Evolutionary conservation across 1,140 invertebrate species (phyloP).

Genomic region (Maniola jurtina): DNA sequence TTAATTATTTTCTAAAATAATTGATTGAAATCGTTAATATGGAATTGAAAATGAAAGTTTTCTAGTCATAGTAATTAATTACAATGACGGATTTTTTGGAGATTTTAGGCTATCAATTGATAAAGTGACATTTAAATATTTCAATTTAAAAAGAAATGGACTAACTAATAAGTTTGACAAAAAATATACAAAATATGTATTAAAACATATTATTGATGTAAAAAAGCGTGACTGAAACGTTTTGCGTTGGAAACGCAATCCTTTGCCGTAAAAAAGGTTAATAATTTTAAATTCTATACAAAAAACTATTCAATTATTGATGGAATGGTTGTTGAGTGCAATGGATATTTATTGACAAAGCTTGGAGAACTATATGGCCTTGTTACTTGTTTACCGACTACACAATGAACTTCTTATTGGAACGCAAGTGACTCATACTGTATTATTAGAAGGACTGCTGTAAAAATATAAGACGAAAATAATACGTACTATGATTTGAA

Average conservation of each 20-base stretch:
- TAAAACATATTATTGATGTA: not conserved
- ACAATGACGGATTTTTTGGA: not conserved
- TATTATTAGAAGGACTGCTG: not conserved
- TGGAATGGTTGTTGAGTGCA: slow-evolving; percentile 43
- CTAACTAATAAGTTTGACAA: not conserved
- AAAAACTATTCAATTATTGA: slow-evolving; percentile 45
- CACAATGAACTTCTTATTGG: not conserved
- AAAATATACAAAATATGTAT: not conserved
- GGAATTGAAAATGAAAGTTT: not conserved
- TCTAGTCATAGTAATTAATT: slow-evolving; percentile 7
- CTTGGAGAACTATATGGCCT: not conserved
- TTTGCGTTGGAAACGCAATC: slow-evolving; percentile 56
- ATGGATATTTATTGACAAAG: not conserved
- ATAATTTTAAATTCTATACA: slow-evolving; percentile 35
- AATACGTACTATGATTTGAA: not conserved
- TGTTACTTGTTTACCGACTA: not conserved
- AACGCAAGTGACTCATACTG: not conserved
- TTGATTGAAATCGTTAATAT: not conserved
- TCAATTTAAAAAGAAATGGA: too few relatives aligned
- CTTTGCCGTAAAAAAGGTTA: slow-evolving; percentile 43
- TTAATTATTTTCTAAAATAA: too few relatives aligned
- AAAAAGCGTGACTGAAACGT: slow-evolving; percentile 47
- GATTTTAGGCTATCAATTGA: not conserved
- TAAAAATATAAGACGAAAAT: not conserved
- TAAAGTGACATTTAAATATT: not conserved